A percentile compares a stretch with the other conserved stretches of the same genome.
Evolutionary conservation across 2,113 vertebrate species (phyloP).

Genomic region (Cisticola juncidis): DNA sequence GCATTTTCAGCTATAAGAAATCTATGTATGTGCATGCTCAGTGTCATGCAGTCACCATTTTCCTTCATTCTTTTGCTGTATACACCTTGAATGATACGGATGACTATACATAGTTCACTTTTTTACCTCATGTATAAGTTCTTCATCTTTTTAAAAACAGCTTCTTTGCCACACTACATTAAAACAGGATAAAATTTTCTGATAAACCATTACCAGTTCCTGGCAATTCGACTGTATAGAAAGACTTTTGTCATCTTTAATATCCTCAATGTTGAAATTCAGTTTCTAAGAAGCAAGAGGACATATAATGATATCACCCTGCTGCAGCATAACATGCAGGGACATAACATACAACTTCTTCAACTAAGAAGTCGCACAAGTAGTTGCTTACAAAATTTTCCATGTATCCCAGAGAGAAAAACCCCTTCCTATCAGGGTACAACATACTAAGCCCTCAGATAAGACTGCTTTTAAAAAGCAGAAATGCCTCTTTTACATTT

Average conservation of each 20-base stretch:
- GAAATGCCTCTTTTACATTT: conserved; percentile 27
- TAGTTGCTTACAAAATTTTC: neutral
- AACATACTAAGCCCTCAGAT: neutral
- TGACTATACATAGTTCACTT: neutral
- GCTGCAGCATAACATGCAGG: neutral
- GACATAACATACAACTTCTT: neutral
- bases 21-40: neutral
- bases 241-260: neutral
- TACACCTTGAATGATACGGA: neutral
- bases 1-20: neutral
- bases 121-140: neutral
- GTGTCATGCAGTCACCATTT: neutral
- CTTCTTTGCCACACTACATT: neutral
- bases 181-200: neutral
- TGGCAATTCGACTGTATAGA: neutral
- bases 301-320: neutral
- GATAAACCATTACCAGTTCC: neutral
- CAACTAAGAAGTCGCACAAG: neutral
- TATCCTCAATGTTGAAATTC: neutral
- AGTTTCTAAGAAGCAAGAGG: neutral
- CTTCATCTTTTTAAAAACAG: neutral
- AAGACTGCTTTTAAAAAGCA: neutral
- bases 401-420: neutral
- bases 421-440: neutral
- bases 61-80: neutral